phyloP scores from a whole-genome alignment of 1,140 invertebrate species.

The Maconellicoccus hirsutus region DNA sequence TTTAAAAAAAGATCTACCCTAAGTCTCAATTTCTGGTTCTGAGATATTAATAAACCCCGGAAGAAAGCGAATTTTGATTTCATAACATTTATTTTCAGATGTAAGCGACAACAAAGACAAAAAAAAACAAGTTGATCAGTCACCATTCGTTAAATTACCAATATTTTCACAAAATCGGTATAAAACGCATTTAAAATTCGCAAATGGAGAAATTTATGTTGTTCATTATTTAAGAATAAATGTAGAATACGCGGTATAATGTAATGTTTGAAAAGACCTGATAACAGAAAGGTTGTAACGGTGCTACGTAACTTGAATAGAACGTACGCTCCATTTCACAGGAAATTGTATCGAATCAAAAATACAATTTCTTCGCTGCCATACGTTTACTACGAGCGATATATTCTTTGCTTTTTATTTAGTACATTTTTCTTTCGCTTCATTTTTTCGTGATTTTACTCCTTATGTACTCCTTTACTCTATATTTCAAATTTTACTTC shows the following conservation, averaged over 20 bases:
- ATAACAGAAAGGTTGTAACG: conserved; percentile 8
- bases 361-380: conserved; percentile 8
- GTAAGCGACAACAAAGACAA: too few relatives aligned
- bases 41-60: too few relatives aligned
- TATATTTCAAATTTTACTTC: not conserved
- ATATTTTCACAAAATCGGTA: not conserved
- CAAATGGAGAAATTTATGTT: not conserved
- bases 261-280: not conserved
- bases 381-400: not conserved
- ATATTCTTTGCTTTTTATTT: not conserved
- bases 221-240: not conserved
- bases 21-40: too few relatives aligned
- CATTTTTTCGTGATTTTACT: not conserved
- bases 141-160: not conserved
- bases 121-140: too few relatives aligned
- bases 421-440: not conserved
- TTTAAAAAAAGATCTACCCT: too few relatives aligned
- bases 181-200: not conserved
- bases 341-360: conserved; percentile 9
- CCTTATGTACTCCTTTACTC: not conserved
- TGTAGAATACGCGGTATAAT: not conserved
- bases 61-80: too few relatives aligned
- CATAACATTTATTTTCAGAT: too few relatives aligned
- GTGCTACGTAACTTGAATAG: conserved; percentile 4
- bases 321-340: conserved; percentile 2